Percentiles rank a stretch among this genome's conserved stretches.
phyloP scores from a whole-genome alignment of 2,113 vertebrate genomes.

The Synodontis membranacea region DNA sequence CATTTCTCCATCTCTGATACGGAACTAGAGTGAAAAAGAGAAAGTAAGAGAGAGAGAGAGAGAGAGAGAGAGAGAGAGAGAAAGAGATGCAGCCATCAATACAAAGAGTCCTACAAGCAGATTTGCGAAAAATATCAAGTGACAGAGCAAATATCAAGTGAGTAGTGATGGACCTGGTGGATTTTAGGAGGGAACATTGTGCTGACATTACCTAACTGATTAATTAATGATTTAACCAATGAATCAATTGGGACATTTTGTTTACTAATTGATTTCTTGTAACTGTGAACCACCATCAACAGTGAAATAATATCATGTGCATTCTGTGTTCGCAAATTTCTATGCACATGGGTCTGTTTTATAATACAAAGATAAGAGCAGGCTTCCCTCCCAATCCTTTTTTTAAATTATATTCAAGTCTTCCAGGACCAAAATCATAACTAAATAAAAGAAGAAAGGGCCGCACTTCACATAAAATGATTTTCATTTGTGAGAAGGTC shows the following conservation, averaged over 20 bases:
- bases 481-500: no score
- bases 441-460: no score
- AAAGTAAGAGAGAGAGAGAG: not conserved
- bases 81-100: not conserved
- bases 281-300: not conserved
- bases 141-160: not conserved
- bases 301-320: not conserved
- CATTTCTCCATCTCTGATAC: conserved; percentile 90
- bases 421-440: no score
- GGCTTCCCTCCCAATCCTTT: no score
- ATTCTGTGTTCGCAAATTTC: not conserved
- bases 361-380: no score
- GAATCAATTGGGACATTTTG: not conserved
- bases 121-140: not conserved
- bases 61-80: not conserved
- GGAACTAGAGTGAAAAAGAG: conserved; percentile 69
- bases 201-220: not conserved
- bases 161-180: not conserved
- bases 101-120: not conserved
- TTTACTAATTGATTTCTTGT: not conserved
- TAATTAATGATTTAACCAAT: not conserved
- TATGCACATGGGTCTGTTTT: not conserved
- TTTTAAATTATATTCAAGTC: no score
- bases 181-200: not conserved
- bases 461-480: no score